phyloP scores from a whole-genome alignment of 2,113 vertebrate species.

The Australoheros scitulus region DNA sequence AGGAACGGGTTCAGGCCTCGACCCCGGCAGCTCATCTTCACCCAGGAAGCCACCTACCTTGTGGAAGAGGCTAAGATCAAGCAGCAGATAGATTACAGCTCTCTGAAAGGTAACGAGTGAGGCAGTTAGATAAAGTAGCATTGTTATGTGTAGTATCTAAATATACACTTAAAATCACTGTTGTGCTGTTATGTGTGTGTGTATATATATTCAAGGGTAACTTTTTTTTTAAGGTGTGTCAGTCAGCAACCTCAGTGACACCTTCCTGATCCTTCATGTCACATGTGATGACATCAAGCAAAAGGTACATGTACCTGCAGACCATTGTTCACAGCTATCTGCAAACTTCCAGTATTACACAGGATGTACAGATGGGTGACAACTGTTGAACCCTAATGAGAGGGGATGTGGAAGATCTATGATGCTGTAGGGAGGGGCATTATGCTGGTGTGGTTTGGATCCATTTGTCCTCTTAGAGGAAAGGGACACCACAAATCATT shows the following conservation, averaged over 20 bases:
- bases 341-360: background rate
- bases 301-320: conserved; percentile 79
- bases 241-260: conserved; percentile 89
- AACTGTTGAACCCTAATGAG: background rate
- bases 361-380: background rate
- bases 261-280: conserved; percentile 90
- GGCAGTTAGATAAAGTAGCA: background rate
- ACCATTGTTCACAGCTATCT: background rate
- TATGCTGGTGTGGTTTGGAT: no score
- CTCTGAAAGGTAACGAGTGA: conserved; percentile 83
- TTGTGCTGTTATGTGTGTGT: background rate
- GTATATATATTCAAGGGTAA: background rate
- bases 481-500: background rate
- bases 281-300: conserved; percentile 83
- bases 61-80: conserved; percentile 91
- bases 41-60: conserved; percentile 83
- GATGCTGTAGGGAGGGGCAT: background rate
- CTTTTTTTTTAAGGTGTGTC: conserved; percentile 84
- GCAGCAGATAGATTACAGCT: conserved; percentile 86
- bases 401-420: background rate
- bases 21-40: conserved; percentile 87
- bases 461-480: no score
- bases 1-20: conserved; percentile 90
- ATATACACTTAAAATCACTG: background rate
- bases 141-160: background rate